These are phyloP conservation scores for Hoplodrina ambigua DNA, from an alignment of 2,888 invertebrate species.

Conservation along the genomic window DNA sequence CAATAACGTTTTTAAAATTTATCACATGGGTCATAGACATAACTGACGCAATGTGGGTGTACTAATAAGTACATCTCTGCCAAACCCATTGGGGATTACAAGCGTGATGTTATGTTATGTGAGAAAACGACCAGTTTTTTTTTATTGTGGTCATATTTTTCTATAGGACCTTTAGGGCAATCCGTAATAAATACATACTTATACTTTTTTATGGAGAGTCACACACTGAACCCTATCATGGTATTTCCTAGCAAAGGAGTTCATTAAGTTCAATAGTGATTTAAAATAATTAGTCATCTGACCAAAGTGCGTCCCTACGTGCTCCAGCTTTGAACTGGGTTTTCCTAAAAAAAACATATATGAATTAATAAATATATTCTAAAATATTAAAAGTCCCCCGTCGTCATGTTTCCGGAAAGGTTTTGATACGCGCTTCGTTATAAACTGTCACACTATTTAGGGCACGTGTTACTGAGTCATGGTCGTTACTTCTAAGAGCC, in stretches of 20 bases:
- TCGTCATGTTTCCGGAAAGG: constrained; percentile 37
- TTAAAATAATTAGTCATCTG: constrained; percentile 38
- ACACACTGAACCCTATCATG: too few relatives aligned
- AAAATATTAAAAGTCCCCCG: constrained; percentile 31
- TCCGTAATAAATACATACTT: not conserved
- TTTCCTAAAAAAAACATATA: constrained; percentile 23
- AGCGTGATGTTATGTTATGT: not conserved
- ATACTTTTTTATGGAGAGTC: too few relatives aligned
- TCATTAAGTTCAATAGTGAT: not conserved
- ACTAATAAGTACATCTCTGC: too few relatives aligned
- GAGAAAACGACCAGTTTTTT: not conserved
- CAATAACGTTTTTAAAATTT: too few relatives aligned
- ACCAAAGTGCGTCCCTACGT: constrained; percentile 6
- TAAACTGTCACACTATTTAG: constrained; percentile 55
- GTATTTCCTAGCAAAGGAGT: too few relatives aligned
- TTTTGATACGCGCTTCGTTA: constrained; percentile 39
- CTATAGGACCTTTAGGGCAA: not conserved
- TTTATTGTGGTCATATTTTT: not conserved
- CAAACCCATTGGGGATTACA: too few relatives aligned
- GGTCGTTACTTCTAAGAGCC: constrained; percentile 25
- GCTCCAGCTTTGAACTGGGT: constrained; percentile 20
- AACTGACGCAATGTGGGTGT: too few relatives aligned
- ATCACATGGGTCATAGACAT: too few relatives aligned
- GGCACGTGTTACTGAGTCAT: constrained; percentile 55
- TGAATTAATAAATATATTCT: constrained; percentile 3